Evolutionary conservation across 2,113 vertebrate genomes (phyloP), one percentile per base, ranked within the genome.

Genomic region (Syrrhaptes paradoxus): DNA sequence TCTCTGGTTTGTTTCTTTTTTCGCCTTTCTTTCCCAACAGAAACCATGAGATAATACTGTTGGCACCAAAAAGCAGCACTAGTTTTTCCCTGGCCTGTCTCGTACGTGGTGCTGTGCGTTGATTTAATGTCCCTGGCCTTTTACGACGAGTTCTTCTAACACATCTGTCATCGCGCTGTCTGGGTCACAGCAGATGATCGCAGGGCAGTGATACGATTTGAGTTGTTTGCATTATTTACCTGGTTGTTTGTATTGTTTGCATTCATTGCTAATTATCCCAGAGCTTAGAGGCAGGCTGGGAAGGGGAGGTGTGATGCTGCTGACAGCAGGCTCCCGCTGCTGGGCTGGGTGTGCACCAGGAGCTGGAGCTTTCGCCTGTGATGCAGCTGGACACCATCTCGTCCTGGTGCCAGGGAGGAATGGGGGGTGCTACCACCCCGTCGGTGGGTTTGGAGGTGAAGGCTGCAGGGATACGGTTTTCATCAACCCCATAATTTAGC

Each of bases 171-270:
- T 52, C 24, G 8, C 82, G 25, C 34, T 74, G 6, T 63, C 85
- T 36, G 90, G 52, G 79, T 82, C 36, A 55, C 81, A 88, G 82
- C 87, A 58, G 85, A 45, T 43, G 49, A 21, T 49, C 8, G 2
- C 4, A 45, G 72, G 67, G 75, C 87, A 86, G 72, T 22, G 82
- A 48, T 34, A 48, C 0, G 1, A 38, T 63, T 86, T 52, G 74
- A 73, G 79, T 66, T 84, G 75, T 73, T 73, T 88, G 55, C 65
- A 34, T 94, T 93, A 88, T 95, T 92, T 88, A 95, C 83, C 78
- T 89, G 45, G 49, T 2, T 71, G 74, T 3, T 89, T 70, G 54
- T 79, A 38, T 85, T 85, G 51, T 76, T 91, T 94, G 46, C 59
- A 45, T 79, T 90, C 59, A 67, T 62, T 4, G 2, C 43, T 87